These are phyloP conservation scores for Cremastobaeus sp. DNA, from an alignment of 2,888 invertebrate species.

Conservation along the genomic window DNA sequence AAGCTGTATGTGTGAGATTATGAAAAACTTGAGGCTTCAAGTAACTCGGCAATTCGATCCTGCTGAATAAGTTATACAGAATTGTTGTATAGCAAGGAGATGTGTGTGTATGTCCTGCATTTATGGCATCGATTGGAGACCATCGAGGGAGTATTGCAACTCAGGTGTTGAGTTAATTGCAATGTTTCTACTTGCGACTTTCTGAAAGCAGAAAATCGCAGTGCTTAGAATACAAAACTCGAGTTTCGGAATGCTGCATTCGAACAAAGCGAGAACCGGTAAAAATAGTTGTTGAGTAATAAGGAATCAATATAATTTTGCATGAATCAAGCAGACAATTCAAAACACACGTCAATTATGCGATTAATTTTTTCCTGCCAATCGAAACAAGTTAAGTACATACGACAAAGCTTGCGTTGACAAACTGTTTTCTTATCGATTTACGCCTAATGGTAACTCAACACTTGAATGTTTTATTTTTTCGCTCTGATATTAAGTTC, in stretches of 20 bases:
- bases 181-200: too few relatives aligned
- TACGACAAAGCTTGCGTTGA: neutral
- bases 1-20: neutral
- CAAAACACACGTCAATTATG: neutral
- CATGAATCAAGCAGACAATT: neutral
- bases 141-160: too few relatives aligned
- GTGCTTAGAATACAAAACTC: too few relatives aligned
- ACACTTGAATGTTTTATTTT: slow-evolving; percentile 6
- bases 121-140: too few relatives aligned
- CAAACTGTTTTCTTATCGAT: slow-evolving; percentile 33
- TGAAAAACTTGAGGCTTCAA: neutral
- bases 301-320: too few relatives aligned
- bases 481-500: slow-evolving; percentile 1
- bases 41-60: slow-evolving; percentile 4
- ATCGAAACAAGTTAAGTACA: slow-evolving; percentile 10
- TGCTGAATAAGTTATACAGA: neutral
- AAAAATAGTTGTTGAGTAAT: too few relatives aligned
- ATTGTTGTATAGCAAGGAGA: neutral
- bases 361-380: neutral
- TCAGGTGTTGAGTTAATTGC: too few relatives aligned
- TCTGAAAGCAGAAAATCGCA: neutral
- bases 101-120: too few relatives aligned
- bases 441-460: slow-evolving; percentile 7
- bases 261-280: too few relatives aligned
- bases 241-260: too few relatives aligned